Evolutionary conservation across 2,888 invertebrate genomes (phyloP).

Genomic region (Folsomia manolachei): DNA sequence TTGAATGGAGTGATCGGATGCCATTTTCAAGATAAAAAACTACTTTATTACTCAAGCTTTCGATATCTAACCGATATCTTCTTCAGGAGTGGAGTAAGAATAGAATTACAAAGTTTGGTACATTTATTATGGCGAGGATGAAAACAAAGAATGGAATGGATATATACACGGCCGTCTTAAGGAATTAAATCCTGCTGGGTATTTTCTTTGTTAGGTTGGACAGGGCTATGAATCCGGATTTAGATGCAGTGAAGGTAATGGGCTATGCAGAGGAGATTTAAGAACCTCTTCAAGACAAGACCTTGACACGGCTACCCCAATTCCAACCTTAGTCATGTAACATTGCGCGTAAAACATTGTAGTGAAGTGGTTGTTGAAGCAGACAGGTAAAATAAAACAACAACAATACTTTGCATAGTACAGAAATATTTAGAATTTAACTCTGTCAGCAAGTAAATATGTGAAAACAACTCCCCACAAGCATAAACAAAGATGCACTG

Average conservation of each 20-base stretch:
- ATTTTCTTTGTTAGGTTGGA: not conserved
- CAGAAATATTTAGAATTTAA: not conserved
- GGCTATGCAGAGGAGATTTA: not conserved
- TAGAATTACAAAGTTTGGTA: too few species aligned
- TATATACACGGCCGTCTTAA: too few species aligned
- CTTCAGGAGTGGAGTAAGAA: too few species aligned
- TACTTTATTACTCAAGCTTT: too few species aligned
- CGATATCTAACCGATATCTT: too few species aligned
- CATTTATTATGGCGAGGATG: not conserved
- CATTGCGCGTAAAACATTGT: not conserved
- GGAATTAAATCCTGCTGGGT: too few species aligned
- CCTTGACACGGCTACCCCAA: constrained; percentile 19
- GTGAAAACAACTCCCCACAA: too few species aligned
- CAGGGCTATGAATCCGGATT: not conserved
- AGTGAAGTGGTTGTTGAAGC: not conserved
- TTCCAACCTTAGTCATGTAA: not conserved
- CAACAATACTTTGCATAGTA: not conserved
- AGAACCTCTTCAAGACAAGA: not conserved
- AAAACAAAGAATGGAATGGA: not conserved
- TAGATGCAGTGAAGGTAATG: not conserved
- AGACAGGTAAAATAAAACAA: not conserved
- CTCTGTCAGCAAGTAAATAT: too few species aligned
- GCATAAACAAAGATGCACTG: too few species aligned
- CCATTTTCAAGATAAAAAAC: too few species aligned
- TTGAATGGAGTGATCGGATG: too few species aligned